Base-by-base conservation (phyloP, 2,113 vertebrate species). In the Donacobius atricapilla region DNA sequence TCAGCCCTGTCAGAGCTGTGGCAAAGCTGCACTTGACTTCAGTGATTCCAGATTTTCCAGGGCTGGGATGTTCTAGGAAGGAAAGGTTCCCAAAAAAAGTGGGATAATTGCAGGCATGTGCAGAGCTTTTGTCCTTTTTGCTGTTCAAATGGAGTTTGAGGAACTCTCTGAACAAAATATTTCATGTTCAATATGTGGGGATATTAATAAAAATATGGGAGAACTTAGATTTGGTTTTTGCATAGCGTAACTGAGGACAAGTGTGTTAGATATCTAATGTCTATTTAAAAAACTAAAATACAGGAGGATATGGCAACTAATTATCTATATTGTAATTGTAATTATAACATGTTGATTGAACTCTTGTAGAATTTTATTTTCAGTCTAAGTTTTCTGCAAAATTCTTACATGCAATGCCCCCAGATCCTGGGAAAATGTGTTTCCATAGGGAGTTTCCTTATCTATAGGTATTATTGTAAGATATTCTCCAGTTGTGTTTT, bases 221-320 rank as follows among this genome's bases (percentile, higher is more conserved):
- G 8, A 86, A 12, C 2, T 16, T 50, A 10, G n/a, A 1, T 83
- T 84, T 75, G 18, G 18, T 2, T 76, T 65, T 53, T 68, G 20
- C 9, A 1, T 4, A 1, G 15, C 18, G 6, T 57, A 31, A 20
- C 22, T 61, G 73, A 28, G 30, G 30, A 17, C 35, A 70, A 22
- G 20, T 54, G 18, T 27, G 14, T 53, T 42, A 20, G 66, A 16
- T 63, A 21, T 6, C 5, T 4, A 11, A 21, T 15, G 11, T 21
- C 0, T 53, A 10, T 64, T 48, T 27, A 0, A 11, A 78, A 27
- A 51, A 16, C 4, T 0, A 4, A 58, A 42, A 58, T 22, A 7
- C 15, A 39, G 61, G 11, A 31, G 33, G 61, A 70, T 5, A 6
- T 11, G 9, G 35, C 15, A 39, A 23, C 61, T 79, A 76, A 25